Evolutionary conservation across 2,797 vertebrate species (phyloP), one percentile per base, ranked within the genome.

Genomic region (Orestias chungarensis): DNA sequence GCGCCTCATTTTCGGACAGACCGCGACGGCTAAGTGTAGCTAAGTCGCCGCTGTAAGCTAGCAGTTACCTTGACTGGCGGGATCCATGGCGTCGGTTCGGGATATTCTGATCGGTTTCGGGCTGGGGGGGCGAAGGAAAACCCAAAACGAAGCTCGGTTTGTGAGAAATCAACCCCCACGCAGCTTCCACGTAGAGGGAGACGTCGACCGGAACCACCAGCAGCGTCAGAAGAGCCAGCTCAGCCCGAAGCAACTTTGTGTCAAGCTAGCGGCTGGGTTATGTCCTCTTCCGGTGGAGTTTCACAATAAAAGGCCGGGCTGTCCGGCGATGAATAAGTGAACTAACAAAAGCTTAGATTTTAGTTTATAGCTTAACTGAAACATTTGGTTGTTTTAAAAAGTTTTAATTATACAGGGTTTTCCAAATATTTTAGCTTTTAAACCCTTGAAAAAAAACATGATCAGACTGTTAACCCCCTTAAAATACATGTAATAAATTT

Each of bases 61-160:
- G 83, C 83, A 68, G 11, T 73, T 93, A 93, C 92, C 92, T 92
- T 93, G 92, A 59, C 89, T 84, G 64, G 88, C 88, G 72, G 90
- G 89, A 31, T 93, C 89, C 92, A 93, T 93, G 73, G 73, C 86
- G 89, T 79, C 76, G 77, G 35, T 33, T 14, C 25, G 35, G 6
- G n/a, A 8, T 25, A 0, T 40, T 25, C 35, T 29, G 23, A 15
- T 25, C 35, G 35, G 12, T 61, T 61, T 20, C 27, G 50, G n/a
- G n/a, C n/a, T n/a, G n/a, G n/a, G n/a, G n/a, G n/a, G n/a, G n/a
- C n/a, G n/a, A n/a, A n/a, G n/a, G n/a, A n/a, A n/a, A n/a, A n/a
- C 50, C 25, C 15, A 25, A 52, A 52, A 12, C 50, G n/a, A n/a
- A 27, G 50, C 20, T 59, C 31, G 33, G 18, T 1, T 68, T 27